Percentiles rank a stretch among this genome's conserved stretches.
Evolutionary conservation across 2,888 invertebrate species (phyloP).

Genomic region (Lathronympha strigana): DNA sequence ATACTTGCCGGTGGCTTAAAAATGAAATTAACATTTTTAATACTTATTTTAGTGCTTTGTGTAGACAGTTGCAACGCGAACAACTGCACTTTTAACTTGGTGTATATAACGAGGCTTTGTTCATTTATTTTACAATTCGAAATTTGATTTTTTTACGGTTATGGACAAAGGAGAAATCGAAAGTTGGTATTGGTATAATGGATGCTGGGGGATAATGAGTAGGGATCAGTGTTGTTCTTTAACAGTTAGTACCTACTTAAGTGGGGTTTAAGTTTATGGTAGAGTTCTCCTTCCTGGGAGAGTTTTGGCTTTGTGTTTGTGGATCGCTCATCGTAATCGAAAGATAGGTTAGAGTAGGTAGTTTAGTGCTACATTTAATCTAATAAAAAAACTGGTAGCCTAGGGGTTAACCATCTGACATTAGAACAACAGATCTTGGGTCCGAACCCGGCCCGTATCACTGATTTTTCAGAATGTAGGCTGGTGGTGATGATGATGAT

Average conservation of each 20-base stretch:
- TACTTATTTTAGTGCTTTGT: background rate
- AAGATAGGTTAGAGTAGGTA: too few relatives aligned
- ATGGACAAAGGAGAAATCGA: conserved; percentile 36
- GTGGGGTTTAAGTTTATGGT: conserved; percentile 23
- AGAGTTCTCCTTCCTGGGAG: conserved; percentile 10
- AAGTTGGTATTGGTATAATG: conserved; percentile 35
- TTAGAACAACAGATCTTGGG: too few relatives aligned
- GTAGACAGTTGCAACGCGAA: conserved; percentile 16
- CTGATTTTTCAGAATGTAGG: too few relatives aligned
- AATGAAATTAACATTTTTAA: conserved; percentile 3
- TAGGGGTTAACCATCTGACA: too few relatives aligned
- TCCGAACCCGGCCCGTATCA: too few relatives aligned
- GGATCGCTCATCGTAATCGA: too few relatives aligned
- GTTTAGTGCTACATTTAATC: too few relatives aligned
- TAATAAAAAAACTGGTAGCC: too few relatives aligned
- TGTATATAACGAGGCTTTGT: conserved; percentile 33
- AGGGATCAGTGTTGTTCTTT: conserved; percentile 33
- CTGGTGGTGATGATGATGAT: too few relatives aligned
- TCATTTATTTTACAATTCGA: conserved; percentile 25
- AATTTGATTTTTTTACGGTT: conserved; percentile 37
- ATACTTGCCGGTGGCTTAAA: background rate
- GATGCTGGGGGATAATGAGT: conserved; percentile 28
- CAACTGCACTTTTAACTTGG: conserved; percentile 26
- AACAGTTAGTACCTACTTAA: conserved; percentile 28
- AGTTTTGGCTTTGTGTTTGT: conserved; percentile 5